Conservation (phyloP, 1,140 invertebrate genomes). For the Elymnias hypermnestra region DNA sequence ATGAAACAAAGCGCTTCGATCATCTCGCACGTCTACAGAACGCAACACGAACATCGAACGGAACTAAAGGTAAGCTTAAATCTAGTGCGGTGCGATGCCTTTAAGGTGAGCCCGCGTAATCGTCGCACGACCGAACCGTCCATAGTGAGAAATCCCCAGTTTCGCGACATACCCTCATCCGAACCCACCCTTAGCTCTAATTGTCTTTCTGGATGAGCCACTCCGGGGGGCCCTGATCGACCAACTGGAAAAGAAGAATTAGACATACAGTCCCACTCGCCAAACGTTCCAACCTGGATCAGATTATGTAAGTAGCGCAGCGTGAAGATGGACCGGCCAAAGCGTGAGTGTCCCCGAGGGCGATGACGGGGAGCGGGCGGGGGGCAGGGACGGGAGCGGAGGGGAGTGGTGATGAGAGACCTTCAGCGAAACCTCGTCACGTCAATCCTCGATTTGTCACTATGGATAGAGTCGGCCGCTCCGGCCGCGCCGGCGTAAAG, state of each 20-base stretch:
- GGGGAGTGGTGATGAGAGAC: constrained; percentile 65
- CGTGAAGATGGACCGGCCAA: constrained; percentile 65
- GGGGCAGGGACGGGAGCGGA: constrained; percentile 19
- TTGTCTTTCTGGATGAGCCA: constrained; percentile 75
- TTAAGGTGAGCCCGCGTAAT: constrained; percentile 65
- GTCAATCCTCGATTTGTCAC: constrained; percentile 59
- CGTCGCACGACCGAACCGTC: constrained; percentile 63
- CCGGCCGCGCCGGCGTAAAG: constrained; percentile 37
- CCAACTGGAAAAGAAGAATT: constrained; percentile 75
- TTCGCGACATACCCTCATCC: constrained; percentile 68
- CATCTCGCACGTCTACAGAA: constrained; percentile 67
- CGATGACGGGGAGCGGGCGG: constrained; percentile 30
- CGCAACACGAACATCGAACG: constrained; percentile 53
- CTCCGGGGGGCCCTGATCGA: constrained; percentile 74
- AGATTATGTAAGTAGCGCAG: constrained; percentile 61
- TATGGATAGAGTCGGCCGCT: constrained; percentile 55
- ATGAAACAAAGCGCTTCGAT: constrained; percentile 59
- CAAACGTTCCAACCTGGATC: constrained; percentile 42
- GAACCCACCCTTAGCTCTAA: constrained; percentile 67
- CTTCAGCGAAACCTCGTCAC: constrained; percentile 66
- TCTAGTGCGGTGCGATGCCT: constrained; percentile 74
- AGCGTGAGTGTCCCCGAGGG: constrained; percentile 60
- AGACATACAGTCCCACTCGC: constrained; percentile 70
- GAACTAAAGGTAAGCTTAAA: constrained; percentile 66
- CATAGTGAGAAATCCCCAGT: constrained; percentile 70